phyloP scores from a whole-genome alignment of 2,113 vertebrate species.

The Charina bottae region DNA sequence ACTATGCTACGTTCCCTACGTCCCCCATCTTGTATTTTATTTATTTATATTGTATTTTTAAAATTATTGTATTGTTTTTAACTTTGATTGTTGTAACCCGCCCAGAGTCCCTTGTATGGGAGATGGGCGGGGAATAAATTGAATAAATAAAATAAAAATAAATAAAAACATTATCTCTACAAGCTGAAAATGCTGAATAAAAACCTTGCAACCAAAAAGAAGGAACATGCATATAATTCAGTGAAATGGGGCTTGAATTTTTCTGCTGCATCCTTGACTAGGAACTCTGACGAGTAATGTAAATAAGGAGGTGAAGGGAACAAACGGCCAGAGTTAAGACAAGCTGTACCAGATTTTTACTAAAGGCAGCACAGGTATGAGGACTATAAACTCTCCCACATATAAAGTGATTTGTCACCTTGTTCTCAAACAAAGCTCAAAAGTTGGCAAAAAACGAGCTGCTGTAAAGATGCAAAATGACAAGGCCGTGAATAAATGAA shows the following conservation, averaged over 20 bases:
- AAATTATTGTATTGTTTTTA: no score
- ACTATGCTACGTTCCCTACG: no score
- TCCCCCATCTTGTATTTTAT: no score
- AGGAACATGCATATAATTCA: background rate
- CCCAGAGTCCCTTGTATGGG: no score
- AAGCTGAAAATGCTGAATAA: background rate
- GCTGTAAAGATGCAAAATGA: conserved; percentile 41
- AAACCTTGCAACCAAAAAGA: background rate
- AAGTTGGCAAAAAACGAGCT: conserved; percentile 41
- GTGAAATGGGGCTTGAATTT: background rate
- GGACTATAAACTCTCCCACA: conserved; percentile 33
- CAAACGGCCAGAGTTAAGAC: conserved; percentile 10
- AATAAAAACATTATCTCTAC: background rate
- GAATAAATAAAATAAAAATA: no score
- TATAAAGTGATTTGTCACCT: conserved; percentile 47
- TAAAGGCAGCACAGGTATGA: conserved; percentile 12
- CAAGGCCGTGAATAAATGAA: conserved; percentile 53
- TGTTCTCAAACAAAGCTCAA: conserved; percentile 54
- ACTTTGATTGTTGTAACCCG: no score
- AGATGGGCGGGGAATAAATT: no score
- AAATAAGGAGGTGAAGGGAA: conserved; percentile 33
- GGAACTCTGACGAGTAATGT: background rate
- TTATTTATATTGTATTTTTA: no score
- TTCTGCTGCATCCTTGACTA: background rate
- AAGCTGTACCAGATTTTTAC: background rate